Evolutionary conservation across 64 coral and sea anemone species (phyloP), one percentile per base, ranked within the genome.

Genomic region (Platygyra sinensis): DNA sequence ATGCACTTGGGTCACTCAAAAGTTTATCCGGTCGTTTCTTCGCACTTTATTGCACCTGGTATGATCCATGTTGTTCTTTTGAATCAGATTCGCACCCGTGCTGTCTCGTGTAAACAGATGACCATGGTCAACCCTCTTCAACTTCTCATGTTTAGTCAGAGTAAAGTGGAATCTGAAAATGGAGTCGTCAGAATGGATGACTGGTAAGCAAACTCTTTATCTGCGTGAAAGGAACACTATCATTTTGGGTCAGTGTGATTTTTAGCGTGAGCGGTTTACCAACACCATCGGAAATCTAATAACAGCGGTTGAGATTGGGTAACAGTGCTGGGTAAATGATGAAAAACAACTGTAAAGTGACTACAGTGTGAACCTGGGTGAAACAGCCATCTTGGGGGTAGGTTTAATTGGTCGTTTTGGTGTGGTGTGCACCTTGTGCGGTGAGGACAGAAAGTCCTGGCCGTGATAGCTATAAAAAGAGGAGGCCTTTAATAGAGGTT

Each of bases 41-140:
- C 22, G 6, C 42, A 7, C 42, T 46, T 39, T 7, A 46, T 6
- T 46, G 7, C 42, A 46, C 6, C 42, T 46, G 4, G 3, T 46
- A 5, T 46, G 42, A 46, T 46, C 42, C 7, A 24, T 36, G 32
- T 29, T 5, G 25, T 39, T 54, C 1, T 13, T 52, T 39, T 73
- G 20, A 72, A 32, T 52, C 32, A 96, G 96, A 98, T 98, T 78
- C 96, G 96, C 38, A 98, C 96, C 27, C 96, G 96, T 10, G 96
- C 96, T 7, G 96, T 98, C 6, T 98, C 96, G 3, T 98, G 96
- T 79, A 98, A 98, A 86, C 96, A 98, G 76, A 98, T 98, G 96
- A 93, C 96, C 8, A 98, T 98, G 96, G 96, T 98, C 2, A 92
- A 98, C 67, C 96, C 96, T 20, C 76, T 98, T 1, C 96, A 98